Percentiles rank a stretch among this genome's conserved stretches.
These are phyloP conservation scores for Epinotia brunnichana DNA, from an alignment of 2,888 invertebrate species.

Conservation along the genomic window DNA sequence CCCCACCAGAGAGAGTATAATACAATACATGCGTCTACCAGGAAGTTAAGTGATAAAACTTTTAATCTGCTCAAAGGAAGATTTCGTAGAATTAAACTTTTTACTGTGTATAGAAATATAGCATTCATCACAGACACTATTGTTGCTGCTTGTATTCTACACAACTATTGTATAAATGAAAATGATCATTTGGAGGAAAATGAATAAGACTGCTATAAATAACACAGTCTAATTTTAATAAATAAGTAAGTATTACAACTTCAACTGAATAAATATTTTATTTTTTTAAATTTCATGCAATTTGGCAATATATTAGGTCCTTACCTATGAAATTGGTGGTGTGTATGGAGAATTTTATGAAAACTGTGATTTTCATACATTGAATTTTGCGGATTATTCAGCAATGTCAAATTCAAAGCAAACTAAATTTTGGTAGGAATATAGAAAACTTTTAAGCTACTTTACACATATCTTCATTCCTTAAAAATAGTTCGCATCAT, in stretches of 20 bases:
- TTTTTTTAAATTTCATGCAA: no score
- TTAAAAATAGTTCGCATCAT: no score
- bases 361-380: no score
- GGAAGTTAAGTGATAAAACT: conserved; percentile 66
- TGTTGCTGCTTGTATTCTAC: conserved; percentile 69
- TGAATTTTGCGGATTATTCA: no score
- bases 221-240: no score
- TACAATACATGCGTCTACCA: conserved; percentile 58
- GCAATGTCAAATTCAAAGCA: no score
- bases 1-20: conserved; percentile 66
- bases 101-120: conserved; percentile 67
- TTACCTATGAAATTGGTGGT: no score
- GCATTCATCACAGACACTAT: conserved; percentile 67
- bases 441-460: no score
- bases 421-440: no score
- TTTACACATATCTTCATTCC: no score
- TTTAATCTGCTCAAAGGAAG: conserved; percentile 62
- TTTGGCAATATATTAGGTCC: no score
- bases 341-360: no score
- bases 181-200: conserved; percentile 61
- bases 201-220: conserved; percentile 43
- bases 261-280: neutral
- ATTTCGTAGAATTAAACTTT: conserved; percentile 64
- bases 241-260: neutral
- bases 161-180: conserved; percentile 68